These are phyloP conservation scores for Macrobrachium nipponense DNA, from an alignment of 1,140 invertebrate genomes.

Conservation along the genomic window DNA sequence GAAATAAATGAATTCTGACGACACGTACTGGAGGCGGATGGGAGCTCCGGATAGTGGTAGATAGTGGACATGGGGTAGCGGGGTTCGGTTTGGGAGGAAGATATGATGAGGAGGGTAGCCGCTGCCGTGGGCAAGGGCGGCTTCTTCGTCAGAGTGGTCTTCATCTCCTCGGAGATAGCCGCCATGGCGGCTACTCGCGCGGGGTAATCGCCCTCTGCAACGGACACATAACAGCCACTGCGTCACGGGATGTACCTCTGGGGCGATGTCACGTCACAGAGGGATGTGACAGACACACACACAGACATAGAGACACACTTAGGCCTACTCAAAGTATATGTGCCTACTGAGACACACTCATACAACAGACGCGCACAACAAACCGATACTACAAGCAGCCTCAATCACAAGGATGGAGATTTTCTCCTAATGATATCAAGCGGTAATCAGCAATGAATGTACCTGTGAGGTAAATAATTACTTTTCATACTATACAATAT, in stretches of 20 bases:
- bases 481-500: neutral
- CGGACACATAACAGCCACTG: conserved; percentile 1
- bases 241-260: neutral
- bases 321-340: too few species aligned
- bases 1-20: neutral
- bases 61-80: conserved; percentile 51
- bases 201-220: conserved; percentile 44
- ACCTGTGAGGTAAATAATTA: too few species aligned
- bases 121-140: conserved; percentile 35
- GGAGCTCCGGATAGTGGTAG: conserved; percentile 49
- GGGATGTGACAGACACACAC: neutral
- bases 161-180: conserved; percentile 31
- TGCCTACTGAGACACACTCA: neutral
- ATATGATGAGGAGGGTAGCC: conserved; percentile 52
- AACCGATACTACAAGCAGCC: neutral
- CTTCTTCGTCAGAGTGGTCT: conserved; percentile 29
- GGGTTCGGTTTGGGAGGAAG: conserved; percentile 51
- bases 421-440: too few species aligned
- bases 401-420: too few species aligned
- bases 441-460: too few species aligned
- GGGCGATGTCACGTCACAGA: neutral
- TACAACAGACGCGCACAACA: conserved; percentile 21
- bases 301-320: neutral
- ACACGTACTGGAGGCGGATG: conserved; percentile 45
- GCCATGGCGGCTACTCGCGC: conserved; percentile 47